Evolutionary conservation across 2,888 invertebrate genomes (phyloP), one percentile per base, ranked within the genome.

Genomic region (Chalcosyrphus nemorum): DNA sequence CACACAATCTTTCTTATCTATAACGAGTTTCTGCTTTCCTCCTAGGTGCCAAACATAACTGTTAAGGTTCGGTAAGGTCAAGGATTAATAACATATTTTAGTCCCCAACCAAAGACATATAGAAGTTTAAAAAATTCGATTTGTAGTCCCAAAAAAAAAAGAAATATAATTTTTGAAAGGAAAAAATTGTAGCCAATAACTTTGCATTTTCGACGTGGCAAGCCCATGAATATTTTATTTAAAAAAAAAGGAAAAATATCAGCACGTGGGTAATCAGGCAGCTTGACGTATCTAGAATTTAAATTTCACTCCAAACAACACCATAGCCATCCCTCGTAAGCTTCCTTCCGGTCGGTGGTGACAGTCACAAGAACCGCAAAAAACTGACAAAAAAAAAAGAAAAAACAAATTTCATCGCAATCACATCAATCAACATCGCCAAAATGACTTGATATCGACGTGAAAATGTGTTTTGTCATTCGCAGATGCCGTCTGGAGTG

Each of bases 371-470:
- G n/a, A 27, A 52, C 52, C 27, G 5, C 47, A 17, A 50, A 50
- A 59, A 24, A 45, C 9, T 5, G 27, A 19, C 24, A 4, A 6
- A n/a, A 43, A 38, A n/a, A 24, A 24, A 2, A 4, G 24, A 5
- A 6, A n/a, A 43, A 38, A n/a, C 9, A 32, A 54, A 54, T 66
- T 54, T 41, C 38, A 41, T 54, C 52, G 27, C 35, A 66, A 66
- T 66, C 66, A 66, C 66, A 66, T 66, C 52, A 66, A 66, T 66
- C 66, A 66, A 52, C 41, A 52, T 66, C 52, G 38, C 1, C 24
- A 27, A 47, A 47, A 50, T 52, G 27, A 52, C 38, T 66, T 50
- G 66, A 52, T 66, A 54, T 52, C 27, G 66, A 66, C 27, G 52
- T 66, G 41, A 17, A 52, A 66, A 66, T 66, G 24, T 41, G 66